Evolutionary conservation across 2,113 vertebrate genomes (phyloP).

Genomic region (Bubo bubo): DNA sequence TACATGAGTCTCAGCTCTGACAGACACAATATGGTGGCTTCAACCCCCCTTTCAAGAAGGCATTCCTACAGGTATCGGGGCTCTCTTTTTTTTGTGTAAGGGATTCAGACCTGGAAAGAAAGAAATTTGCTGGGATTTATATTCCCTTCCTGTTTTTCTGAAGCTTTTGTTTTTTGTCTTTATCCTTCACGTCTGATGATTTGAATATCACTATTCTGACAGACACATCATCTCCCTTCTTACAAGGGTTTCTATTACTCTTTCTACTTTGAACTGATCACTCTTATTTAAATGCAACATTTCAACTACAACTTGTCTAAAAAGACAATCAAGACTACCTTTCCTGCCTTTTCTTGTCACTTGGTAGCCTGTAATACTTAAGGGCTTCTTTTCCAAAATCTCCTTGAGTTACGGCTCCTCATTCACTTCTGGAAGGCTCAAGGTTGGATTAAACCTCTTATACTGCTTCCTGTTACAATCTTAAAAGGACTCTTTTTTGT

Average conservation of each 20-base stretch:
- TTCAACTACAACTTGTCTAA: not conserved
- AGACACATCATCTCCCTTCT: not conserved
- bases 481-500: not conserved
- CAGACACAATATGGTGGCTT: not conserved
- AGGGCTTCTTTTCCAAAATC: slow-evolving; percentile 17
- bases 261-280: not conserved
- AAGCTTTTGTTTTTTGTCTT: slow-evolving; percentile 3
- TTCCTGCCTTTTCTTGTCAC: not conserved
- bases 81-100: not conserved
- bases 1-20: not conserved
- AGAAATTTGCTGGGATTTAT: not conserved
- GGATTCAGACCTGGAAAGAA: not conserved
- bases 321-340: not conserved
- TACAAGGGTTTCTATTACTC: not conserved
- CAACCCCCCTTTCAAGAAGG: not conserved
- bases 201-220: slow-evolving; percentile 32
- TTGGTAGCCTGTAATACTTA: not conserved
- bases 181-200: not conserved
- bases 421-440: not conserved
- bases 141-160: not conserved
- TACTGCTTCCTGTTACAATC: not conserved
- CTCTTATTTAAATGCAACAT: slow-evolving; percentile 22
- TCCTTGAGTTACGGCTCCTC: not conserved
- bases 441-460: not conserved
- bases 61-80: not conserved